These are phyloP conservation scores for Drosophila demipolita DNA, from an alignment of 2,888 invertebrate species.

Conservation along the genomic window DNA sequence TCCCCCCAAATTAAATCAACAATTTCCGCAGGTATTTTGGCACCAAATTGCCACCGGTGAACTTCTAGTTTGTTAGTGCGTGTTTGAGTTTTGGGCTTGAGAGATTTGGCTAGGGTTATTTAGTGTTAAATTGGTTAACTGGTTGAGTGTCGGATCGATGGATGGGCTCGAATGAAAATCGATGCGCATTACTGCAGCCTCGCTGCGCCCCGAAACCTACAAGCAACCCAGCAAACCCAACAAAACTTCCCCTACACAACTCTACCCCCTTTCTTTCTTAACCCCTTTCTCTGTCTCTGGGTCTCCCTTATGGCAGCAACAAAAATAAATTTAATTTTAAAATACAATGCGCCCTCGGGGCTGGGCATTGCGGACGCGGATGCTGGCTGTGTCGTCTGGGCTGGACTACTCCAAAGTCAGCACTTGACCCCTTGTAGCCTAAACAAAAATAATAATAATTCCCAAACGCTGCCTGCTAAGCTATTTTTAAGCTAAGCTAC, in stretches of 20 bases:
- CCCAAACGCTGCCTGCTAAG: background rate
- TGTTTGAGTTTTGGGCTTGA: conserved; percentile 11
- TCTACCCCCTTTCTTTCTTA: background rate
- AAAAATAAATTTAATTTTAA: conserved; percentile 71
- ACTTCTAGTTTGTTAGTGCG: conserved; percentile 7
- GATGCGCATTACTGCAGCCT: conserved; percentile 80
- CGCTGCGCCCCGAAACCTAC: conserved; percentile 61
- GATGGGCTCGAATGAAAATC: conserved; percentile 66
- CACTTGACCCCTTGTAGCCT: conserved; percentile 29
- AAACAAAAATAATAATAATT: conserved; percentile 17
- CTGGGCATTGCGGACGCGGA: conserved; percentile 16
- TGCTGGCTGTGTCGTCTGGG: conserved; percentile 28
- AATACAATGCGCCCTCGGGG: conserved; percentile 54
- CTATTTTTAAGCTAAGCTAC: conserved; percentile 54
- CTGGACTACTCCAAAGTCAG: conserved; percentile 7
- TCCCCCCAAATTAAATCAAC: conserved; percentile 66
- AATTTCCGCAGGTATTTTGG: conserved; percentile 70
- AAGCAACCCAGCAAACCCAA: conserved; percentile 28
- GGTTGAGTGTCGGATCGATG: conserved; percentile 40
- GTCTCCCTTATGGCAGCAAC: conserved; percentile 37
- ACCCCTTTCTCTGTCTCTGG: background rate
- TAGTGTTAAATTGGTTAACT: conserved; percentile 9
- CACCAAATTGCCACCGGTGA: conserved; percentile 47
- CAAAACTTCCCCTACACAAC: background rate
- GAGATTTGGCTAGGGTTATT: conserved; percentile 20